Evolutionary conservation across 2,888 invertebrate species (phyloP), one percentile per base, ranked within the genome.

Genomic region (Aleiodes leptofemur): DNA sequence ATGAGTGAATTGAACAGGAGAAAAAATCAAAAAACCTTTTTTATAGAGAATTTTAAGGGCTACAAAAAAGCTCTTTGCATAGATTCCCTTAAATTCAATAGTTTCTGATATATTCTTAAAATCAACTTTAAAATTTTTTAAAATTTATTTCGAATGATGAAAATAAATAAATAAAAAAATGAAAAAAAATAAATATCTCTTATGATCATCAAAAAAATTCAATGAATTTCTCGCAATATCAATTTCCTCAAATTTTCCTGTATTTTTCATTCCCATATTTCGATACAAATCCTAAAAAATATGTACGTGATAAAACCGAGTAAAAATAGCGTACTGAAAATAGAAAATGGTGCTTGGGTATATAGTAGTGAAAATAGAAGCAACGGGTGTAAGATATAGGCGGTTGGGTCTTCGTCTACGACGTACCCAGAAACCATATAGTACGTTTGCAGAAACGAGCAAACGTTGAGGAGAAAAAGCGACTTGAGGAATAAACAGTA

Each of bases 311-410:
- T 59, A 64, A 64, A 64, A 64, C 16, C 14, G 64, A 64, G 48
- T 64, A 64, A 48, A 64, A 64, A 64, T 64, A 11, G 43, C 43
- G 8, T 4, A 64, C 43, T 43, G 64, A 56, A 56, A 7, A 43
- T 43, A 4, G 43, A 3, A 64, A 61, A 64, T 64, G 64, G 59
- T 13, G 43, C 34, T 48, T 23, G 64, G 43, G 64, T 43, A 48
- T 64, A 64, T 64, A 2, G 7, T 43, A 64, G 38, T 29, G 64
- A 48, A 38, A 48, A 64, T 43, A 14, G 64, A 64, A 64, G 64
- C 43, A 61, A 43, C 64, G 64, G 64, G 48, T 48, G 64, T 23
- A 64, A 64, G 48, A 64, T 64, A 64, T 64, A 64, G 64, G 48
- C 64, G 64, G 64, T 64, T 64, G 43, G 64, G 64, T 43, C 48